phyloP scores from a whole-genome alignment of 2,113 vertebrate genomes.

The Sarotherodon lohbergeri region DNA sequence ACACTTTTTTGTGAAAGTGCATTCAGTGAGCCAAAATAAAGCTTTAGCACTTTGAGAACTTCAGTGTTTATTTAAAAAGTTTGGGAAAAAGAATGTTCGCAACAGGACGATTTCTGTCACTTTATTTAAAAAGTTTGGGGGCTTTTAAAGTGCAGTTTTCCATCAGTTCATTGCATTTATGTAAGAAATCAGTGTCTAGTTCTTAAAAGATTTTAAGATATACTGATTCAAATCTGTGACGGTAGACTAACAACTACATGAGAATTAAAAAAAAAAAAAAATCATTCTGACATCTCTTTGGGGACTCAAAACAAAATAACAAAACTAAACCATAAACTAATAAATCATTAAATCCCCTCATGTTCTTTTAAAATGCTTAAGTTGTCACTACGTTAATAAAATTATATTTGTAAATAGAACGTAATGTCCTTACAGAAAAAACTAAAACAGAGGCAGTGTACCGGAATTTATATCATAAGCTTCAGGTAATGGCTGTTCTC shows the following conservation, averaged over 20 bases:
- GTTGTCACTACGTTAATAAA: background rate
- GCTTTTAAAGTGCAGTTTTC: background rate
- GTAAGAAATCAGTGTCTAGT: background rate
- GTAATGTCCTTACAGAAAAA: background rate
- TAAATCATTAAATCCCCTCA: background rate
- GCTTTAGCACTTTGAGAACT: background rate
- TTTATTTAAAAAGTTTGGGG: background rate
- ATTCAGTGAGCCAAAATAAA: background rate
- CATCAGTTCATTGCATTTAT: background rate
- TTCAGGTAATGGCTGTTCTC: background rate
- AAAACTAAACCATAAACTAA: background rate
- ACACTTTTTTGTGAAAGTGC: background rate
- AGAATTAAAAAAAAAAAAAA: background rate
- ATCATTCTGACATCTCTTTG: background rate
- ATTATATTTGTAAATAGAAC: background rate
- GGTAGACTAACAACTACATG: background rate
- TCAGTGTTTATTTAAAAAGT: background rate
- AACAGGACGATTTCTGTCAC: fast-evolving
- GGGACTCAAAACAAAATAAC: background rate
- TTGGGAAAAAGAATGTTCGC: fast-evolving
- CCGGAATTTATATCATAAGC: background rate
- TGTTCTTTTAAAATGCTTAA: background rate
- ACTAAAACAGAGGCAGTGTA: background rate
- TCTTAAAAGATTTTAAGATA: background rate
- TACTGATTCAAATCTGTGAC: background rate